Base-by-base conservation (phyloP, 2,888 invertebrate species). In the Cephus spinipes region DNA sequence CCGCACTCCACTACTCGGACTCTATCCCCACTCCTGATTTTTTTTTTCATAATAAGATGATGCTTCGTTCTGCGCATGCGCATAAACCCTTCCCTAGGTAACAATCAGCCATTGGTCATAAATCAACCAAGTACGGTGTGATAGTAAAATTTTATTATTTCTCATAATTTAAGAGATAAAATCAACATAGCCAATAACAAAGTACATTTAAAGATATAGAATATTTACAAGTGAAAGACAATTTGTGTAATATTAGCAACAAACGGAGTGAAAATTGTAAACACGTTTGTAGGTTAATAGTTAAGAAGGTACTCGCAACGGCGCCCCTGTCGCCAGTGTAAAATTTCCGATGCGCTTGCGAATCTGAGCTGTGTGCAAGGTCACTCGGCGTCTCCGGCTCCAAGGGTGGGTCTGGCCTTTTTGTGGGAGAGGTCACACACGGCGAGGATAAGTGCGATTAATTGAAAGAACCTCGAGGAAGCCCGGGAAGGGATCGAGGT, bases 361-460 rank as follows among this genome's bases (percentile, higher is more conserved):
- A 55, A 55, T 55, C 55, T 55, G 55, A 55, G 55, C 23, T 55
- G 55, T 11, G 30, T 71, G 36, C 74, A 75, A 75, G 68, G 40
- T 80, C 80, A 73, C 83, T 85, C 78, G 82, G 82, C 77, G 79
- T 83, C 82, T 81, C 78, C 82, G 79, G 81, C 80, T 73, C 79
- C 80, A 84, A 87, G 86, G 86, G 86, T 86, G 86, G 87, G 87
- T 86, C 87, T 85, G 83, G 83, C 81, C 81, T 85, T 85, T 85
- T 80, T 82, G 81, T 79, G 83, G 85, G 84, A 85, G 87, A 83
- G 82, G 85, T 86, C 87, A 82, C 55, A 76, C 76, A 77, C 73
- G 36, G 79, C 75, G 23, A 23, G 55, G 55, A 76, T 34, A 55
- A 76, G 73, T 75, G 68, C 33, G 68, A 68, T 73, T 31, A 77